Evolutionary conservation across 2,888 invertebrate species (phyloP), one percentile per base, ranked within the genome.

Genomic region (Pollenia angustigena): DNA sequence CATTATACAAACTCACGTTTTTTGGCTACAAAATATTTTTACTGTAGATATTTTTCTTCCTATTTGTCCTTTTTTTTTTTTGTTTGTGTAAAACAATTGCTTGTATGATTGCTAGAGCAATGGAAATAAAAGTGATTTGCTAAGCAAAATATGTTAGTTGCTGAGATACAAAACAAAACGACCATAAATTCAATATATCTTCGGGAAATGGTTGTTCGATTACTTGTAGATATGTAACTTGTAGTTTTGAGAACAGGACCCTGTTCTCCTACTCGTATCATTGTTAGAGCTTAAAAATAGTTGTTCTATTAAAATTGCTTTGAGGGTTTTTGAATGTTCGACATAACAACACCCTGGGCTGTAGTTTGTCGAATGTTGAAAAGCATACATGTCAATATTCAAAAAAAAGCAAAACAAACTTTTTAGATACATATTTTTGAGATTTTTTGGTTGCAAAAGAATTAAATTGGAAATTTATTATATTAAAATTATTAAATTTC

Each of bases 121-220:
- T 44, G 12, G 64, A 52, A 32, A 56, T 10, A 48, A 68, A 78
- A 48, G 9, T 71, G 71, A 54, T 80, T 71, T 62, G 44, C 54
- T 58, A 62, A 71, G 71, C 62, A 80, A 71, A 71, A 80, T 32
- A 32, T 32, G 4, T 32, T 44, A 46, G 8, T 60, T 60, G 54
- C 23, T 52, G 58, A 23, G 50, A 16, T 18, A 42, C 4, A 32
- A 23, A 54, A 16, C 14, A 48, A 69, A 69, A 52, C 0, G 12
- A n/a, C 12, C 18, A 42, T 46, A 56, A 64, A 66, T 71, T 71
- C 54, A 81, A 52, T 16, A 32, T 58, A 82, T 75, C 64, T 81
- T 52, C 42, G 66, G 64, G 71, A 48, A 46, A 72, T 48, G 42
- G 23, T 58, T 23, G 40, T 56, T 48, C n/a, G 16, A 18, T 32